A percentile compares a stretch with the other conserved stretches of the same genome.
phyloP scores from a whole-genome alignment of 2,888 invertebrate species.

The Malthinus flaveolus region DNA sequence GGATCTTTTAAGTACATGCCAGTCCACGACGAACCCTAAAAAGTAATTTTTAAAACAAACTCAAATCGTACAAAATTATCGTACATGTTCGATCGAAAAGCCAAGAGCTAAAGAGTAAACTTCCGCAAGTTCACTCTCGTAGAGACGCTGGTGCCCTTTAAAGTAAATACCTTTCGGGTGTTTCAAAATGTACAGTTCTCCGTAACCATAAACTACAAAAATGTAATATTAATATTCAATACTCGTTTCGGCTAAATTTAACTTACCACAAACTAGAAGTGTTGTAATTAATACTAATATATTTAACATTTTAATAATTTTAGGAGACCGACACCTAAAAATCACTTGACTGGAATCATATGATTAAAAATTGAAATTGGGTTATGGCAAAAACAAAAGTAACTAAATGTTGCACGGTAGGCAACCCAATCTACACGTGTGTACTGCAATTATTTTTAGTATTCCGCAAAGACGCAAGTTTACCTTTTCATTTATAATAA shows the following conservation, averaged over 20 bases:
- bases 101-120: conserved; percentile 74
- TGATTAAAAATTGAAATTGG: conserved; percentile 6
- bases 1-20: conserved; percentile 71
- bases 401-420: background rate
- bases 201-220: conserved; percentile 58
- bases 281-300: conserved; percentile 20
- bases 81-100: conserved; percentile 71
- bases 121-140: conserved; percentile 69
- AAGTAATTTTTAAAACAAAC: conserved; percentile 4
- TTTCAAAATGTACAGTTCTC: conserved; percentile 71
- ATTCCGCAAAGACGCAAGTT: too few relatives aligned
- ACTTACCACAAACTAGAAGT: conserved; percentile 29
- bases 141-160: conserved; percentile 64
- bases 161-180: conserved; percentile 71
- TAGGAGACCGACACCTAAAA: conserved; percentile 4
- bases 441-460: too few relatives aligned
- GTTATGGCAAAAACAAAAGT: background rate
- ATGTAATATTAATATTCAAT: too few relatives aligned
- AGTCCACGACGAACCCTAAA: conserved; percentile 67
- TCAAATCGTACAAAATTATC: background rate
- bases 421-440: background rate
- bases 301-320: conserved; percentile 26
- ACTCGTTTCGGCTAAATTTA: background rate
- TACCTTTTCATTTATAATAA: too few relatives aligned
- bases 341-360: conserved; percentile 11